A percentile compares a stretch with the other conserved stretches of the same genome.
Evolutionary conservation across 2,888 invertebrate genomes (phyloP).

Genomic region (Actias luna): DNA sequence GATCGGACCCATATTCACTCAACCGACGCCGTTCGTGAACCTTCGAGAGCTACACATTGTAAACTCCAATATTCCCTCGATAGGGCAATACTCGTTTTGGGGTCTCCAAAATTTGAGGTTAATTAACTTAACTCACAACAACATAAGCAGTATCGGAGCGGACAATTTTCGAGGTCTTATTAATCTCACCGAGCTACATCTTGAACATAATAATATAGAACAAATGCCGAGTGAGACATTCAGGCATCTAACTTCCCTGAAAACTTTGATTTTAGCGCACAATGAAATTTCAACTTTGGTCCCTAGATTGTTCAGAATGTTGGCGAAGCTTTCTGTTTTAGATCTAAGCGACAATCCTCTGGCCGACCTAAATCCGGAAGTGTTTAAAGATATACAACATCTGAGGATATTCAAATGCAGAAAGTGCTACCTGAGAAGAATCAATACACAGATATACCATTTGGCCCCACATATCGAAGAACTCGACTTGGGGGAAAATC

Average conservation of each 20-base stretch:
- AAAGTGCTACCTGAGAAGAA: constrained; percentile 85
- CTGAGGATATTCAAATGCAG: constrained; percentile 87
- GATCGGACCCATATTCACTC: constrained; percentile 86
- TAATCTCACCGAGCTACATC: constrained; percentile 85
- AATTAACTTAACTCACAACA: constrained; percentile 88
- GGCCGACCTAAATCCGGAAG: constrained; percentile 88
- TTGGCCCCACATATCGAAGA: constrained; percentile 87
- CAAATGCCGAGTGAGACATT: constrained; percentile 89
- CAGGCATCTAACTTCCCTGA: constrained; percentile 86
- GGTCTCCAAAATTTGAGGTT: constrained; percentile 84
- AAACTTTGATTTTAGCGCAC: constrained; percentile 84
- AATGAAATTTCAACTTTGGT: constrained; percentile 86
- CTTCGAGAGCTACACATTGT: constrained; percentile 88
- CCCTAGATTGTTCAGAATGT: constrained; percentile 87
- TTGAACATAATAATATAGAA: constrained; percentile 88
- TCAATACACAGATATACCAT: constrained; percentile 91
- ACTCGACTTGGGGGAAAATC: constrained; percentile 89
- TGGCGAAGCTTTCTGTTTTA: constrained; percentile 86
- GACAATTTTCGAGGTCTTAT: constrained; percentile 90
- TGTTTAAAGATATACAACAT: constrained; percentile 89
- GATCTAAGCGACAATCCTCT: constrained; percentile 90
- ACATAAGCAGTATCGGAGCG: constrained; percentile 85
- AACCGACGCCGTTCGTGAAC: constrained; percentile 71
- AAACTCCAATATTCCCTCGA: constrained; percentile 87
- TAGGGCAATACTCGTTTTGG: constrained; percentile 91